Evolutionary conservation across 2,888 invertebrate genomes (phyloP), one percentile per base, ranked within the genome.

Genomic region (Andrena bicolor): DNA sequence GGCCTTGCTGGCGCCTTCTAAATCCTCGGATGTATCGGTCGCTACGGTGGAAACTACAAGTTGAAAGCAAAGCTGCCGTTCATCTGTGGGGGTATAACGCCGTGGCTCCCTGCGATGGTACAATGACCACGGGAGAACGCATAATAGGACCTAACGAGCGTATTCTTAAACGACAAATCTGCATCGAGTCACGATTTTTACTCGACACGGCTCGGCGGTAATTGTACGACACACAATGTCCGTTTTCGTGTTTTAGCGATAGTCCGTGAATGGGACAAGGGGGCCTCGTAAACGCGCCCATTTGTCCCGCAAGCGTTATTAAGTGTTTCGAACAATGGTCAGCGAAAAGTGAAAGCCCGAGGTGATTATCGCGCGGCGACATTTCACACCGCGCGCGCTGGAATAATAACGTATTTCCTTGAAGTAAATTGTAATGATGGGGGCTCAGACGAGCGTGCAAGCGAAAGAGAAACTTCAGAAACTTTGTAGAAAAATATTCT

Each of bases 311-410:
- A 8, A 49, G 48, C 32, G 28, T 65, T 48, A 58, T 58, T 60
- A 58, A 35, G 30, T n/a, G 26, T 58, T 49, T 26, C 48, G 8
- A 30, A 71, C 70, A 48, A 77, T 70, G 28, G 60, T 41, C 6
- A 23, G 41, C 48, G 41, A 83, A 86, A 87, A 87, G 87, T 81
- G 85, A 87, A 87, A 87, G 85, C 65, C 48, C 51, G 7, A 53
- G 32, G 4, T 20, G 48, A 35, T 76, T 74, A 68, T 61, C 76
- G 60, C 28, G 74, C 70, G 69, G 78, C 75, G 60, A 75, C 68
- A 61, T 83, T 87, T 87, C 85, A 77, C 83, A 79, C 83, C 28
- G 13, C 26, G 56, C 70, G 71, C 76, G 81, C 66, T 64, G 32
- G 23, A 30, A 82, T 80, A 83, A 86, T 82, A 51, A 84, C 69